Base-by-base conservation (phyloP, 2,888 invertebrate species). In the Resseliella maxima region DNA sequence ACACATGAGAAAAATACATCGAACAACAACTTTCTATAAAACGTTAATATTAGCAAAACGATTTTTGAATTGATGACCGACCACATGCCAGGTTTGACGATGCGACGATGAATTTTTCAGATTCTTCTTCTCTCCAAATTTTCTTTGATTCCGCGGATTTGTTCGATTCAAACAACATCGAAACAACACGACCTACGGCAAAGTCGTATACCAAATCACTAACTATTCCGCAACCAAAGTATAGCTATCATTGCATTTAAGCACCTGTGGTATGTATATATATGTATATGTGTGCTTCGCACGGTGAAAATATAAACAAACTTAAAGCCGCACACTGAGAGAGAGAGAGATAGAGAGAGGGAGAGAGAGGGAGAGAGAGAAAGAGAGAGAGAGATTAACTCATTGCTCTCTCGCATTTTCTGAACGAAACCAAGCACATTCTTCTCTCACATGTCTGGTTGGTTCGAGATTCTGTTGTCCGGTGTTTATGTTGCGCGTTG, bases 111-210 rank as follows among this genome's bases (percentile, higher is more conserved):
- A 72, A 72, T 72, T 72, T 72, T 72, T 72, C 72, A 15, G 72
- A 72, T 72, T 72, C 72, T 72, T 72, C 18, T 31, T 27, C 31
- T 24, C 27, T 35, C 15, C 5, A 31, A 31, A 12, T 3, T 59
- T 24, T 59, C 50, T 41, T 41, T 12, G 41, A 12, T 41, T 5
- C 41, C 6, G 41, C 12, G 12, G 46, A 15, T 50, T 50, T 18
- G 46, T 50, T 18, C 18, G 46, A 18, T 50, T 50, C 2, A n/a
- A 8, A 18, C 46, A 15, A 50, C 10, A 31, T 24, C 6, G 10
- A 12, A 72, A 35, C 72, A 72, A 31, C 72, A 72, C 72, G 72
- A 72, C 72, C 72, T 72, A 72, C 72, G 72, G 72, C 72, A 72
- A 72, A 72, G 31, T 72, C 72, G 72, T 15, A 72, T 27, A 72